Evolutionary conservation across 1,140 invertebrate species (phyloP), one percentile per base, ranked within the genome.

Genomic region (Acromyrmex echinatior): DNA sequence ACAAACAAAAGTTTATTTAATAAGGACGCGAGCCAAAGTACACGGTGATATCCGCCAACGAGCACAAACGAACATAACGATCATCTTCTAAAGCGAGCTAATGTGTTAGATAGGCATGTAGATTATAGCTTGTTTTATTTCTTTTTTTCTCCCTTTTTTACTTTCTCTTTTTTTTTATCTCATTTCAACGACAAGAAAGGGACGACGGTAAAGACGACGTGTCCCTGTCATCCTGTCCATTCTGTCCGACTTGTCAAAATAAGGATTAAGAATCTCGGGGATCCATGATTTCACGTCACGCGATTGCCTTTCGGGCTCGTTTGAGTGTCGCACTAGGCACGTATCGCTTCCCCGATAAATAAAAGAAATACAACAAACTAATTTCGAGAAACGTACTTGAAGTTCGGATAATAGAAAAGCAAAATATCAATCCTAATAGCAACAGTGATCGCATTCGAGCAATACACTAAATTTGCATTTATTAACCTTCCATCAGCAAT

Each of bases 181-280:
- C 68, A 58, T 71, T 88, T 86, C 58, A 80, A 85, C 66, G 68
- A 56, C 80, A 84, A 60, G 68, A 90, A 81, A 86, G 76, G 86
- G 77, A 91, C 86, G 82, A 89, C 73, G 62, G 87, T 91, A 93
- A 90, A 91, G 88, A 91, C 90, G 88, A 60, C 77, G 88, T 91
- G 87, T 88, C 77, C 87, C 92, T 92, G 93, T 93, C 92, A 92
- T 88, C 89, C 86, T 93, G 93, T 93, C 92, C 77, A 88, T 92
- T 91, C 91, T 91, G 94, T 93, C 91, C 65, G 88, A 89, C 88
- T 92, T 94, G 94, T 94, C 93, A 94, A 95, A 95, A 94, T 94
- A 95, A 93, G 94, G 93, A 95, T 94, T 94, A 95, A 94, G 90
- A 79, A 87, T 89, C 87, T 93, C 91, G 87, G 88, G 88, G 78